Base-by-base conservation (phyloP, 2,888 invertebrate species). In the Andrena camellia region DNA sequence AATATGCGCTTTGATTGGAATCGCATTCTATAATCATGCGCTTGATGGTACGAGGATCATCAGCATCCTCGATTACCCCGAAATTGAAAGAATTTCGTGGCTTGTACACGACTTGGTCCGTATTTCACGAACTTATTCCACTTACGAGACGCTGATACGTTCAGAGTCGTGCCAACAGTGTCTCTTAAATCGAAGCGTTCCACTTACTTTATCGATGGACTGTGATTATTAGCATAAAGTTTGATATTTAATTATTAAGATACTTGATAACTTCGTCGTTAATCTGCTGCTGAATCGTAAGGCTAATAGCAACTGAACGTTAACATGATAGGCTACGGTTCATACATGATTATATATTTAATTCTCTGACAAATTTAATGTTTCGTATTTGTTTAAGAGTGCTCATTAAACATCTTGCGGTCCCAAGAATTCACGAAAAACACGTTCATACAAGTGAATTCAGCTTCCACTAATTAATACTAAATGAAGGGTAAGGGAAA, bases 181-280 rank as follows among this genome's bases (percentile, higher is more conserved):
- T 71, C 42, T 68, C 48, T 33, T 29, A 26, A 74, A 42, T 50
- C 68, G 59, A 48, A 33, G 20, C n/a, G 23, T 68, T 75, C 59
- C 48, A 31, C 59, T 50, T 59, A 60, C 59, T 59, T 42, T n/a
- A 29, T 54, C 50, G 59, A 17, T 20, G 31, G 20, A 29, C 26
- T 29, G 26, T 13, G 57, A 1, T 57, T 42, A 48, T 68, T 48
- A 68, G 48, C 23, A n/a, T 23, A 60, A 68, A 50, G 33, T 59
- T 31, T 59, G 59, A 67, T 75, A 75, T 75, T 75, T 75, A 48
- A 75, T 75, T 75, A 57, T 33, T 50, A 10, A 69, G 48, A 17
- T 42, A 42, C 29, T 35, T 20, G 67, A 29, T 57, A 73, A 42
- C 42, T 17, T 17, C 42, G 42, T 17, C 42, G 42, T 42, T 42